These are phyloP conservation scores for Ciconia stormi DNA, from an alignment of 2,113 vertebrate genomes.

Conservation along the genomic window DNA sequence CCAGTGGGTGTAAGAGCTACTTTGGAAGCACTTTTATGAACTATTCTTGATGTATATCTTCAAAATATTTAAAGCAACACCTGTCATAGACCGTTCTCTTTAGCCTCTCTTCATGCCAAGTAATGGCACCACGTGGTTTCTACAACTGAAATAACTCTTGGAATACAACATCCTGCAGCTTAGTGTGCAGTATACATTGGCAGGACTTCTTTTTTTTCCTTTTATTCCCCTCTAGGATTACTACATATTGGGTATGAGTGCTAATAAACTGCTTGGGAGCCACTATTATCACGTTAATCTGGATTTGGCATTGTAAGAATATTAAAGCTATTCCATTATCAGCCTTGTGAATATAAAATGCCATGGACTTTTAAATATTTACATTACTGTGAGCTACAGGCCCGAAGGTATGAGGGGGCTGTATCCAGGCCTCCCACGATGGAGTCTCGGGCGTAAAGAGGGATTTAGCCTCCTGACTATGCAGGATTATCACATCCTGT, in stretches of 20 bases:
- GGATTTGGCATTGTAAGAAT: constrained; percentile 42
- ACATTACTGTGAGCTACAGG: not conserved
- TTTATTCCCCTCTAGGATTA: not conserved
- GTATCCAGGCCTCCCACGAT: not conserved
- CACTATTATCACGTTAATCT: constrained; percentile 34
- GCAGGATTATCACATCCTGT: constrained; percentile 14
- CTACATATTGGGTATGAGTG: not conserved
- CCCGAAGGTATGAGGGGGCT: constrained; percentile 7
- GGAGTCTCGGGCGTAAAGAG: not conserved
- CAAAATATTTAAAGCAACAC: constrained; percentile 58
- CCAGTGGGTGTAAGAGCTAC: constrained; percentile 3
- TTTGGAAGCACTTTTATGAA: constrained; percentile 64
- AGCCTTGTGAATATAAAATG: constrained; percentile 31
- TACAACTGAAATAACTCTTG: constrained; percentile 17
- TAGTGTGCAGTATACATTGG: not conserved
- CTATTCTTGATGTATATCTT: constrained; percentile 43
- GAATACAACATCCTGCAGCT: not conserved
- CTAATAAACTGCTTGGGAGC: constrained; percentile 41
- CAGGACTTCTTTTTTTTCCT: not conserved
- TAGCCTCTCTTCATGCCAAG: constrained; percentile 25
- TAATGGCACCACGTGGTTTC: not conserved
- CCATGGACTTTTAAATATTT: constrained; percentile 41
- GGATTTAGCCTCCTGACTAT: not conserved
- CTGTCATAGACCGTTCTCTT: not conserved
- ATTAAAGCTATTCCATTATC: constrained; percentile 49